Conservation (phyloP, 2,797 vertebrate genomes). For the Natrix natrix region DNA sequence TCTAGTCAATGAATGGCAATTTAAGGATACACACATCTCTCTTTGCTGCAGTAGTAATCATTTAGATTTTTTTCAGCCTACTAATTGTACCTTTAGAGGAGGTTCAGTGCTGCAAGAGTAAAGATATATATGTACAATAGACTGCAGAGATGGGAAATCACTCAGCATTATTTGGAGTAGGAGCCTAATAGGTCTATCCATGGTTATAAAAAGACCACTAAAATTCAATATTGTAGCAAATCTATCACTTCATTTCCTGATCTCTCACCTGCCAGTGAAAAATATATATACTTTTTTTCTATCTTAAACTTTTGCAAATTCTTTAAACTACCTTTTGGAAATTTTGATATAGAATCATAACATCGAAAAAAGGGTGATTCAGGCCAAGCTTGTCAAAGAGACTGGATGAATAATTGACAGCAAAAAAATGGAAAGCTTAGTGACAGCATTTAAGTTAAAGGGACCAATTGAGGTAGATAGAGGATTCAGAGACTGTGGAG, state of each 20-base stretch:
- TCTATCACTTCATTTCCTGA: neutral
- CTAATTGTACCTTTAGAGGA: neutral
- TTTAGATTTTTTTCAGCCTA: neutral
- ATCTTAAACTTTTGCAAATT: neutral
- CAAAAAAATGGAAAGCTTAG: neutral
- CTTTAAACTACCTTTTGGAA: neutral
- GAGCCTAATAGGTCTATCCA: neutral
- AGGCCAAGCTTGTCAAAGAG: neutral
- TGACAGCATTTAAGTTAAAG: neutral
- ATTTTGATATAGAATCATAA: neutral
- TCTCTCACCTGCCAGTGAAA: neutral
- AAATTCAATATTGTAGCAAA: neutral
- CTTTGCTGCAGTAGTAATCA: neutral
- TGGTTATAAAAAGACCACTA: neutral
- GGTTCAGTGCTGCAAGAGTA: neutral
- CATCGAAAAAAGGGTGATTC: neutral
- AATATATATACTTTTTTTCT: neutral
- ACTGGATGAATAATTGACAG: neutral
- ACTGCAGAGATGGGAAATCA: neutral
- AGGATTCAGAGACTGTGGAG: neutral
- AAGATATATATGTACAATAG: neutral
- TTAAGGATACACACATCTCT: neutral
- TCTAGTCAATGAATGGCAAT: neutral
- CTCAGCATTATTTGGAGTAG: neutral
- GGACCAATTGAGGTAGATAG: neutral